Evolutionary conservation across 1,140 invertebrate species (phyloP).

Genomic region (Notospermus geniculatus): DNA sequence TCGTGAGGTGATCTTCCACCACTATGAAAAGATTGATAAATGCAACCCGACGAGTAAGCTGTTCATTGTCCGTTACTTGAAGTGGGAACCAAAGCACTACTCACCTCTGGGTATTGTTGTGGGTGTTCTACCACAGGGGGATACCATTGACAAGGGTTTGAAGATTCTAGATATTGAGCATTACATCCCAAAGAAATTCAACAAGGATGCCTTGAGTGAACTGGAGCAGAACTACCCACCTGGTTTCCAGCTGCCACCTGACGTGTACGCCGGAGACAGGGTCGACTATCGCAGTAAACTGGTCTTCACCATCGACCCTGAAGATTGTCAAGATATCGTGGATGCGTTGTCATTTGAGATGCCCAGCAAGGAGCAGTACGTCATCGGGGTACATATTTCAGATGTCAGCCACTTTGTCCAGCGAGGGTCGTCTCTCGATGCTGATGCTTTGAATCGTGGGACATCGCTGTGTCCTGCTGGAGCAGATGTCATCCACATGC

Average conservation of each 20-base stretch:
- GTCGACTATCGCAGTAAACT: constrained; percentile 64
- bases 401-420: constrained; percentile 49
- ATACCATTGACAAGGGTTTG: constrained; percentile 29
- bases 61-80: constrained; percentile 47
- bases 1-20: constrained; percentile 29
- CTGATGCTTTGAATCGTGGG: constrained; percentile 38
- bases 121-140: constrained; percentile 31
- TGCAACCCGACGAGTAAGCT: constrained; percentile 27
- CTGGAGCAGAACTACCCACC: constrained; percentile 19
- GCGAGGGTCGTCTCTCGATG: constrained; percentile 37
- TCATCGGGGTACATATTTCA: constrained; percentile 47
- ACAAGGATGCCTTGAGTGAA: constrained; percentile 20
- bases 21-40: constrained; percentile 34
- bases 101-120: constrained; percentile 44
- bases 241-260: constrained; percentile 22
- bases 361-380: constrained; percentile 31
- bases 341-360: constrained; percentile 79
- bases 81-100: constrained; percentile 35
- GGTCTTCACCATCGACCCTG: constrained; percentile 94
- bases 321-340: constrained; percentile 95
- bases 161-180: constrained; percentile 38
- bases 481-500: constrained; percentile 46
- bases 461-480: constrained; percentile 34
- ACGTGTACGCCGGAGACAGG: constrained; percentile 65
- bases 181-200: constrained; percentile 28